Conservation (phyloP, 1,140 invertebrate genomes). For the Bilobella aurantiaca region DNA sequence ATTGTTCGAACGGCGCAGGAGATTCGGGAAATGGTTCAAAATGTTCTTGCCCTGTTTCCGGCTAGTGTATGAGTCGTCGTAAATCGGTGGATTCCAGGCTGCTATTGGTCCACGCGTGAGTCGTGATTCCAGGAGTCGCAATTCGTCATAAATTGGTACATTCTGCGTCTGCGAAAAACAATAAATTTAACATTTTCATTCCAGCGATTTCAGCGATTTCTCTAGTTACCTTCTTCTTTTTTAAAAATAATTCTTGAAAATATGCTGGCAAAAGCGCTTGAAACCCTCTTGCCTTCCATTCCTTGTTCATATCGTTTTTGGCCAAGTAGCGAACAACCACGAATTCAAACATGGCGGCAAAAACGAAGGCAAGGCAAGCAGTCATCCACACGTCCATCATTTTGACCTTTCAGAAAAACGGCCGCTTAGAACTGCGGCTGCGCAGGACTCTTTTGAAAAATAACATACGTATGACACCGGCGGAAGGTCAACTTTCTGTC, state of each 20-base stretch:
- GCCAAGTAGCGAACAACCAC: constrained; percentile 66
- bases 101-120: neutral
- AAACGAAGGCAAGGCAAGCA: constrained; percentile 76
- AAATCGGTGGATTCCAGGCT: neutral
- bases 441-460: too few species aligned
- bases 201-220: too few species aligned
- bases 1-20: neutral
- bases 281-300: constrained; percentile 17
- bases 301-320: constrained; percentile 40
- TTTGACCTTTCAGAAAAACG: too few species aligned
- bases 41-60: neutral
- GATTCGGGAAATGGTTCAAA: neutral
- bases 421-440: too few species aligned
- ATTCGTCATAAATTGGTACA: neutral
- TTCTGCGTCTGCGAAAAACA: neutral
- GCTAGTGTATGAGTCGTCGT: neutral
- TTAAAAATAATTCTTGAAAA: too few species aligned
- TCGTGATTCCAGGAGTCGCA: neutral
- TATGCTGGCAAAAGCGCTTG: too few species aligned
- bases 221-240: too few species aligned
- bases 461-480: constrained; percentile 72
- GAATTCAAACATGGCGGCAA: constrained; percentile 69
- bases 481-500: constrained; percentile 63
- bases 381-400: constrained; percentile 75
- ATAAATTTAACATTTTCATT: neutral